A percentile compares a stretch with the other conserved stretches of the same genome.
These are phyloP conservation scores for Ephestia elutella DNA, from an alignment of 1,140 invertebrate genomes.

Conservation along the genomic window DNA sequence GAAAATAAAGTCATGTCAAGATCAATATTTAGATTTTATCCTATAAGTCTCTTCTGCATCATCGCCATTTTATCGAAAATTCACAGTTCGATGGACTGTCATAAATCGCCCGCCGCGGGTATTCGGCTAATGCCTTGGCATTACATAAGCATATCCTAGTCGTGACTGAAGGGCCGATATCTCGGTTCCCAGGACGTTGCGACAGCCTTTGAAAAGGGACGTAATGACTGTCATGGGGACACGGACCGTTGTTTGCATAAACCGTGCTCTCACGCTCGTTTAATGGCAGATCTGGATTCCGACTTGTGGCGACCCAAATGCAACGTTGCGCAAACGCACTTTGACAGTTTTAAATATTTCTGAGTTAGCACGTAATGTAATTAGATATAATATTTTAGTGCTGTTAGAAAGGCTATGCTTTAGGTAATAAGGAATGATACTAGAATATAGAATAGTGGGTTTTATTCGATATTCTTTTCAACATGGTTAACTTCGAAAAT, in stretches of 20 bases:
- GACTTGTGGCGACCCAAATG: slow-evolving; percentile 46
- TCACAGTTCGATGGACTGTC: slow-evolving; percentile 27
- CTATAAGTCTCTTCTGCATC: too few species aligned
- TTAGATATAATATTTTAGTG: not conserved
- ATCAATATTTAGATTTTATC: too few species aligned
- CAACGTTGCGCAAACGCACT: slow-evolving; percentile 33
- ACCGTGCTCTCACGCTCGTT: slow-evolving; percentile 58
- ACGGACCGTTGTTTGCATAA: slow-evolving; percentile 58
- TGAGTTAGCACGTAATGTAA: not conserved
- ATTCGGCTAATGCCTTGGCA: slow-evolving; percentile 26
- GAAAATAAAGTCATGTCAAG: too few species aligned
- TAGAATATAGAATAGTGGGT: too few species aligned
- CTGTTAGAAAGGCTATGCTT: too few species aligned
- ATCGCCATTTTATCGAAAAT: not conserved
- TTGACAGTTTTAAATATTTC: slow-evolving; percentile 27
- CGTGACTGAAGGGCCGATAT: slow-evolving; percentile 54
- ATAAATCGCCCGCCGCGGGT: slow-evolving; percentile 43
- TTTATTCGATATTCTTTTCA: too few species aligned
- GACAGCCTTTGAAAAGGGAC: slow-evolving; percentile 42
- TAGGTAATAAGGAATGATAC: too few species aligned
- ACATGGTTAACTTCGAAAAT: too few species aligned
- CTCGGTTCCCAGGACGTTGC: slow-evolving; percentile 53
- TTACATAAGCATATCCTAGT: slow-evolving; percentile 54
- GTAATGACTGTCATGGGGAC: slow-evolving; percentile 56
- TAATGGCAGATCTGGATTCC: slow-evolving; percentile 53